Conservation (phyloP, 1,140 invertebrate species). For the Camponotus pennsylvanicus region DNA sequence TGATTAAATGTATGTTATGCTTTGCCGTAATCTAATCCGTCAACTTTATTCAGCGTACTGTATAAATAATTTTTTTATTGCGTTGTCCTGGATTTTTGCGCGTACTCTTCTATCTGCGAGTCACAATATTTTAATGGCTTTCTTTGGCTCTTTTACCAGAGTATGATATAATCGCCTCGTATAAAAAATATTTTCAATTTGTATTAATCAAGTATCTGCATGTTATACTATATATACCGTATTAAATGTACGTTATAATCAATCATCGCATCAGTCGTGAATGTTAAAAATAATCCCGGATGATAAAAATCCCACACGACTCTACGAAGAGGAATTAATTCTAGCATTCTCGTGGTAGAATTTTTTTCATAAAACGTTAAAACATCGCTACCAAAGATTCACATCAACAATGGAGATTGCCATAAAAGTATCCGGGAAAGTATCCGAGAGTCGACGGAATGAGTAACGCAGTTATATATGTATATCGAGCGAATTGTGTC, state of each 20-base stretch:
- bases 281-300: not conserved
- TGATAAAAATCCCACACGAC: not conserved
- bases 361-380: not conserved
- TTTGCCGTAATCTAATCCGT: slow-evolving; percentile 42
- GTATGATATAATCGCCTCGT: not conserved
- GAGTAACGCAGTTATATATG: not conserved
- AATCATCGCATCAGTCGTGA: not conserved
- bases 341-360: not conserved
- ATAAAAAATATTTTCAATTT: slow-evolving; percentile 8
- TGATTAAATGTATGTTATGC: slow-evolving; percentile 47
- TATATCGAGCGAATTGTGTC: not conserved
- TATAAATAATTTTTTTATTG: slow-evolving; percentile 19
- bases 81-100: slow-evolving; percentile 7
- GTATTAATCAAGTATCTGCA: not conserved
- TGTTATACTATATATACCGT: not conserved
- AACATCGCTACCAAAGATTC: not conserved
- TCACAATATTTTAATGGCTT: slow-evolving; percentile 20
- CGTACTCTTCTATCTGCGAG: not conserved
- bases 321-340: not conserved
- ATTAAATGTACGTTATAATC: not conserved
- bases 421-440: not conserved
- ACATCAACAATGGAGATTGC: not conserved
- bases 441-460: not conserved
- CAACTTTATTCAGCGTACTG: slow-evolving; percentile 11
- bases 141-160: not conserved